Evolutionary conservation across 2,797 vertebrate genomes (phyloP), one percentile per base, ranked within the genome.

Genomic region (Falco cherrug): DNA sequence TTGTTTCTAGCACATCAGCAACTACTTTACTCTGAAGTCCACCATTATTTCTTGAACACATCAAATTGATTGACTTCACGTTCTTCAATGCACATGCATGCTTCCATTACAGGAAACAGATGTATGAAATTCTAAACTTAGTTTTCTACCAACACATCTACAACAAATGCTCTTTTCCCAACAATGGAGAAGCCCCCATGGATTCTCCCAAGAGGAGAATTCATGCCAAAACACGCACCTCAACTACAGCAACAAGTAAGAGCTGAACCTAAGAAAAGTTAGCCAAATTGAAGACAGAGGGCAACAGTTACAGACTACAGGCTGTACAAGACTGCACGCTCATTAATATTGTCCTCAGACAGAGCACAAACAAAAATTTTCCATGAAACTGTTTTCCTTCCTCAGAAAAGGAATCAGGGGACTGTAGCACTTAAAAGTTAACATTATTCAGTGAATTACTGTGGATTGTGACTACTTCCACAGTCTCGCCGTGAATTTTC

Each of bases 81-180:
- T 53, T 56, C 41, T 87, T 74, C 26, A 41, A 6, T 0, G 1
- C 4, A 41, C 1, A 6, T 17, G 28, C 8, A 2, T 9, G 21
- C 14, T 77, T 57, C 74, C 28, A 21, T 19, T 35, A 71, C 0
- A 0, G 41, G 45, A 86, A 87, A 91, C 8, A 33, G 50, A 48
- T 3, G 6, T 5, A 39, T 6, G 29, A 76, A 64, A 57, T 54
- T 45, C 60, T 43, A 59, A 73, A 24, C 17, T 39, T 16, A 19
- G 45, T 59, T 60, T 67, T 11, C 41, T 75, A 63, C 13, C 4
- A 65, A 63, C 13, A 68, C 2, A 71, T 28, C 24, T 59, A 70
- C 17, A 91, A 77, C 22, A 75, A 85, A 71, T 14, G 8, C 5
- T 48, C 8, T 90, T 78, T 83, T 39, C 33, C 10, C 24, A 16